phyloP scores from a whole-genome alignment of 2,888 invertebrate species.

The Tuberolachnus salignus region DNA sequence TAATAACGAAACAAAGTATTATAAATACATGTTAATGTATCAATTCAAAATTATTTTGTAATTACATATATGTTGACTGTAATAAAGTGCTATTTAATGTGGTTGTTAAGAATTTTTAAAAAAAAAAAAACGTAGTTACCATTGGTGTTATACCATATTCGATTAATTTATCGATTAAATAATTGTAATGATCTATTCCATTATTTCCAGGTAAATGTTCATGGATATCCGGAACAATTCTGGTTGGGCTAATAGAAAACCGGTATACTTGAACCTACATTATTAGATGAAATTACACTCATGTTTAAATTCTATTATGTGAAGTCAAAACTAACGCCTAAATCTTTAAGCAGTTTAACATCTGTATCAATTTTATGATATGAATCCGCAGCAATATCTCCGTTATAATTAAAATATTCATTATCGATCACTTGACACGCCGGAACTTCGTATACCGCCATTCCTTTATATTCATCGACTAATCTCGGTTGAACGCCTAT shows the following conservation, averaged over 20 bases:
- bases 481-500: neutral
- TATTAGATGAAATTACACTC: neutral
- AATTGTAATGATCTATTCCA: too few relatives aligned
- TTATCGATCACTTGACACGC: neutral
- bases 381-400: neutral
- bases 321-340: neutral
- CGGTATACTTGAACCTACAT: neutral
- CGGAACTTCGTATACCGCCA: slow-evolving; percentile 1
- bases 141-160: too few relatives aligned
- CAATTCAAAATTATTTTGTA: neutral
- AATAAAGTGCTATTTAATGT: neutral
- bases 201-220: neutral
- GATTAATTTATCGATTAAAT: too few relatives aligned
- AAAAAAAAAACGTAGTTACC: too few relatives aligned
- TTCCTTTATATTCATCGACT: slow-evolving; percentile 6
- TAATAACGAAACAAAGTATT: too few relatives aligned
- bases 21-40: too few relatives aligned
- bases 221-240: neutral
- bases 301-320: neutral
- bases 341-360: neutral
- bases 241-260: neutral
- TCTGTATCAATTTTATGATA: slow-evolving; percentile 9
- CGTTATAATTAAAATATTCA: neutral
- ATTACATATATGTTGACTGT: neutral
- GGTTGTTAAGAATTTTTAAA: neutral